These are phyloP conservation scores for Gopherus flavomarginatus DNA, from an alignment of 2,113 vertebrate species.

Conservation along the genomic window DNA sequence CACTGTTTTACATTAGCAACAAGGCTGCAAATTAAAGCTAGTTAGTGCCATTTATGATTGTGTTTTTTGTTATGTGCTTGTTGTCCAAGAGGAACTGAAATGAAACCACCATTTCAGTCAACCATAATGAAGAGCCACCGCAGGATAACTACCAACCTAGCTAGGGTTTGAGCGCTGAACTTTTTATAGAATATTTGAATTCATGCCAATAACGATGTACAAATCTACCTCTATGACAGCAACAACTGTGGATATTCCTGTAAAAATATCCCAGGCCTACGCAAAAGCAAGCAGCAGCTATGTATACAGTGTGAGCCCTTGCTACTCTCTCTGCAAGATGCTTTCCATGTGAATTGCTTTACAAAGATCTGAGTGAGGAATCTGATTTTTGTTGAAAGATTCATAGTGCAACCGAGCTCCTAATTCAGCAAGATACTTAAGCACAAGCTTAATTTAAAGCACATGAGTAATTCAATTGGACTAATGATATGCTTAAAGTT, in stretches of 20 bases:
- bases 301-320: background rate
- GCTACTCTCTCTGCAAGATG: background rate
- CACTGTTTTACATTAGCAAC: background rate
- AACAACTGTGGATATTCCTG: background rate
- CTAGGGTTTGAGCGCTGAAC: background rate
- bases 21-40: background rate
- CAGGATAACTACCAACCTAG: accelerated
- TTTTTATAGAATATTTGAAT: accelerated
- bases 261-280: background rate
- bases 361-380: background rate
- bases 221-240: background rate
- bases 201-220: background rate
- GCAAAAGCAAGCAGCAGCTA: background rate
- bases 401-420: background rate
- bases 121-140: background rate
- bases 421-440: background rate
- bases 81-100: background rate
- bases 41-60: background rate
- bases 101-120: background rate
- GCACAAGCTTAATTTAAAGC: background rate
- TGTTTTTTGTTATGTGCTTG: conserved; percentile 14
- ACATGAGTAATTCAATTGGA: background rate
- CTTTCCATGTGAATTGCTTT: background rate
- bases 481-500: background rate
- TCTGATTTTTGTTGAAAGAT: background rate